Evolutionary conservation across 2,797 vertebrate species (phyloP), one percentile per base, ranked within the genome.

Genomic region (Galagoides demidoff): DNA sequence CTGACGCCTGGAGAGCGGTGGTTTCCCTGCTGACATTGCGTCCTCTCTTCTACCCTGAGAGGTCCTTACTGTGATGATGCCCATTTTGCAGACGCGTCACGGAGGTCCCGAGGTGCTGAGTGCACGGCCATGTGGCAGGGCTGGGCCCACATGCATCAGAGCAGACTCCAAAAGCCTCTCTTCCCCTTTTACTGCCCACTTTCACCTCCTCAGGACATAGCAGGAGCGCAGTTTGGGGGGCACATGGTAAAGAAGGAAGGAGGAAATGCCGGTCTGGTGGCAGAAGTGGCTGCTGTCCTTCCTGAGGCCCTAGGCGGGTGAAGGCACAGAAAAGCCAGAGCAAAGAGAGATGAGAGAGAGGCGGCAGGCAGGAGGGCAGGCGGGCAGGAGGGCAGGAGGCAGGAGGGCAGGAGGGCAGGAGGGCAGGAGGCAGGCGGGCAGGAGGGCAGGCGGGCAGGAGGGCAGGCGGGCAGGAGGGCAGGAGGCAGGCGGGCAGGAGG

Each of bases 41-140:
- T 31, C 3, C 39, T 59, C 37, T 59, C 31, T 6, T 10, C 49
- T 4, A 6, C 43, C 45, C 2, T 3, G 29, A 55, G 78, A 82
- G 45, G 5, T 17, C 5, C 17, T 2, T 3, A 1, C 10, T 0
- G 34, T 0, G 0, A 1, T 27, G 16, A 16, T 76, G 63, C 52
- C 70, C 0, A 11, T 22, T 52, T 59, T 20, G 27, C 55, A 16
- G 29, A 31, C 20, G 49, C 25, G 0, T 43, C 39, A 7, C 27
- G 0, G 70, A 70, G 49, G 59, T 64, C 19, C 77, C 3, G 1
- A n/a, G 19, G 29, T 0, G 5, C 64, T 22, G 7, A 39, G 20
- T 1, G 0, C 6, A 1, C 3, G 1, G 7, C 27, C 64, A 0
- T 0, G 1, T 0, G 12, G 57, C n/a, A 17, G 5, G 7, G n/a